Conservation (phyloP, 2,888 invertebrate genomes). For the Emmelina monodactyla region DNA sequence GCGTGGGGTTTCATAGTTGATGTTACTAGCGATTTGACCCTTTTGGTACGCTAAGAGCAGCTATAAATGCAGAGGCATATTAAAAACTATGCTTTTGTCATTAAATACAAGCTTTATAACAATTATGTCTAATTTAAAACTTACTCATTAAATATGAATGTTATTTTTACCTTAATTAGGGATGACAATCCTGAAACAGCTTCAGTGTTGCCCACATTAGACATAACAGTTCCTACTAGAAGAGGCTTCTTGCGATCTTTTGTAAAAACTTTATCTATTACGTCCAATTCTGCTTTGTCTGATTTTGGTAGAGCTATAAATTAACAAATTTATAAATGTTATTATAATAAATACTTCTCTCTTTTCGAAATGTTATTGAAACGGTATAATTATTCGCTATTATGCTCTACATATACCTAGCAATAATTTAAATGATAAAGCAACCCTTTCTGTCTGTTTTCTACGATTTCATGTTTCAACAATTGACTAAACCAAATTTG, state of each 20-base stretch:
- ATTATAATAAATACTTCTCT: not conserved
- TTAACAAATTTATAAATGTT: slow-evolving; percentile 1
- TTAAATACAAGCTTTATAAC: too few species aligned
- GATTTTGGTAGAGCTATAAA: slow-evolving; percentile 48
- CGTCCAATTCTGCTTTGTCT: slow-evolving; percentile 70
- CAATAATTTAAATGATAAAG: too few species aligned
- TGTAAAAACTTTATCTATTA: slow-evolving; percentile 65
- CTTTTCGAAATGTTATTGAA: not conserved
- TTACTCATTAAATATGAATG: too few species aligned
- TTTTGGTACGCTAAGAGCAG: slow-evolving; percentile 69
- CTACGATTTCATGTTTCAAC: too few species aligned
- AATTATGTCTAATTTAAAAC: too few species aligned
- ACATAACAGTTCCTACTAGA: slow-evolving; percentile 50
- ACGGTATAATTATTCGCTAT: too few species aligned
- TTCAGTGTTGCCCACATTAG: slow-evolving; percentile 37
- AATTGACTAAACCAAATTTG: too few species aligned
- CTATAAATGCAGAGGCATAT: slow-evolving; percentile 26
- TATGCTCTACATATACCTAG: too few species aligned
- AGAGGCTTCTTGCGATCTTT: slow-evolving; percentile 60
- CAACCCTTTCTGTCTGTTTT: too few species aligned
- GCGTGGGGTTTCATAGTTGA: slow-evolving; percentile 69
- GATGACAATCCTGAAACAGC: slow-evolving; percentile 54
- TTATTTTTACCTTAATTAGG: slow-evolving; percentile 58
- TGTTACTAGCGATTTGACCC: slow-evolving; percentile 72
- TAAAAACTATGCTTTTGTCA: too few species aligned